Evolutionary conservation across 1,140 invertebrate species (phyloP).

Genomic region (Conus ventricosus): DNA sequence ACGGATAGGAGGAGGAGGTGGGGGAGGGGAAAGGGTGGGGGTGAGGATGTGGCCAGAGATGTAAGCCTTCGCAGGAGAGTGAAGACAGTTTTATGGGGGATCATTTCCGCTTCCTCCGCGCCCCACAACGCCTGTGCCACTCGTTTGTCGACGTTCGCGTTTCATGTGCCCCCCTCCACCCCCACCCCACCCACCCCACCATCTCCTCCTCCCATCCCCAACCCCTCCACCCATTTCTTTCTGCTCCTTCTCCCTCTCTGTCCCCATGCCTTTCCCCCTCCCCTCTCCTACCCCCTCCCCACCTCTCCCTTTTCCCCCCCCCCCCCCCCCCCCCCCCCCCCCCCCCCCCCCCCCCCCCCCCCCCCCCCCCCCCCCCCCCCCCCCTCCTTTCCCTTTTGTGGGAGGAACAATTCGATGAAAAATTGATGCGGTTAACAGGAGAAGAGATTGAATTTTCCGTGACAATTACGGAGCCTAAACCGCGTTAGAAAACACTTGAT

Average conservation of each 20-base stretch:
- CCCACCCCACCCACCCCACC: background rate
- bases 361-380: background rate
- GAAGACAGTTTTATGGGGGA: conserved; percentile 1
- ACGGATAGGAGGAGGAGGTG: background rate
- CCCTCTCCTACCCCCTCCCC: too few species aligned
- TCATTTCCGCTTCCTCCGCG: background rate
- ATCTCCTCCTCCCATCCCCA: background rate
- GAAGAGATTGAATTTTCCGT: conserved; percentile 11
- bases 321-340: background rate
- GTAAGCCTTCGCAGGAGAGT: background rate
- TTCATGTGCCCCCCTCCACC: background rate
- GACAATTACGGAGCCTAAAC: background rate
- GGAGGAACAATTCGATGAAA: background rate
- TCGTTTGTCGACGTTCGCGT: background rate
- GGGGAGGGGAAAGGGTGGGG: background rate
- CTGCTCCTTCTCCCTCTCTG: too few species aligned
- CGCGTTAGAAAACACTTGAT: conserved; percentile 16
- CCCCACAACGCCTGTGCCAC: background rate
- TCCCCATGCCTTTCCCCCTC: too few species aligned
- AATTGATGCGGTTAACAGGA: background rate
- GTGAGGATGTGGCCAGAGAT: background rate
- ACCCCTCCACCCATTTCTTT: too few species aligned
- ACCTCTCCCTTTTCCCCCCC: background rate
- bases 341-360: background rate
- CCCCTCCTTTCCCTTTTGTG: background rate